Evolutionary conservation across 2,797 vertebrate species (phyloP).

Genomic region (Apodemus agrarius): DNA sequence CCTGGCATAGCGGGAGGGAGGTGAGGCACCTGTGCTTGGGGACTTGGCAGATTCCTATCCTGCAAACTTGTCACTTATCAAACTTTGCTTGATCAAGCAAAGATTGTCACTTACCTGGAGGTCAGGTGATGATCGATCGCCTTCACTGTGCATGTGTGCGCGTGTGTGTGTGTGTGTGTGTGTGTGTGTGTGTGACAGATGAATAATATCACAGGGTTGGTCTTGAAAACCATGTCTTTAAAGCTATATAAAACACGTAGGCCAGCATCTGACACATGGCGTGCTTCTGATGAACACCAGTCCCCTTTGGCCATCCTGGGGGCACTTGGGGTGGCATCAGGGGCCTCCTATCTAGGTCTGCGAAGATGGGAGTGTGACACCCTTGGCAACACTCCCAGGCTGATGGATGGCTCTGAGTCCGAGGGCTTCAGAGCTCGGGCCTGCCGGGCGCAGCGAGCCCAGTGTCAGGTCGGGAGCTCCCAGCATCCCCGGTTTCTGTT

Average conservation of each 20-base stretch:
- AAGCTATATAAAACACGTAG: not conserved
- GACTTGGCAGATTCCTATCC: not conserved
- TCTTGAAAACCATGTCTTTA: not conserved
- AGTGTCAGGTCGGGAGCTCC: not conserved
- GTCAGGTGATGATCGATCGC: not conserved
- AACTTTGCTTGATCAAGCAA: not conserved
- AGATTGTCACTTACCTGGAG: not conserved
- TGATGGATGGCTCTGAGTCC: not conserved
- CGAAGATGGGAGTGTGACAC: fast-evolving
- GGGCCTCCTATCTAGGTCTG: not conserved
- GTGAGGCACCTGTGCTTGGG: not conserved
- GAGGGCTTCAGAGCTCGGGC: too few species aligned
- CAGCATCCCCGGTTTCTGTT: not conserved
- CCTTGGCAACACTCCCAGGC: not conserved
- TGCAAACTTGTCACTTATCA: not conserved
- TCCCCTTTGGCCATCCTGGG: not conserved
- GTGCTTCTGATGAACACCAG: not conserved
- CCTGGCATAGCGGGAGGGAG: not conserved
- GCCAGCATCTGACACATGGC: not conserved
- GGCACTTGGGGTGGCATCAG: not conserved
- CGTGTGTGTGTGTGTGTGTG: too few species aligned
- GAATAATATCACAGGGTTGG: not conserved
- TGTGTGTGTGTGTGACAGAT: too few species aligned
- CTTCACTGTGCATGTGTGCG: too few species aligned
- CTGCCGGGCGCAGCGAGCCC: not conserved